A percentile compares a stretch with the other conserved stretches of the same genome.
Evolutionary conservation across 2,113 vertebrate species (phyloP).

Genomic region (Lycocorax pyrrhopterus): DNA sequence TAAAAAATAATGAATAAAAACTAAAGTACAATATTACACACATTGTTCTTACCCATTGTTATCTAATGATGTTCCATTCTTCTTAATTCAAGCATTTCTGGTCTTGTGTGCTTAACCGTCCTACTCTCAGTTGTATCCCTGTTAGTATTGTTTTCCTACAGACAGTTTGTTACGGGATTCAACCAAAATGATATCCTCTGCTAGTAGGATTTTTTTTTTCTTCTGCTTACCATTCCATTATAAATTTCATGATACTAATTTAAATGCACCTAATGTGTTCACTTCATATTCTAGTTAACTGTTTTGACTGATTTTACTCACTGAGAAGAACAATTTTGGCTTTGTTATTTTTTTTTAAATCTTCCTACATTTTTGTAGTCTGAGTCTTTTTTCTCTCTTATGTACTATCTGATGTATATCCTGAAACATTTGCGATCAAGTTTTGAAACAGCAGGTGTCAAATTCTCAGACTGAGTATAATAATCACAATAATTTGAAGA

Average conservation of each 20-base stretch:
- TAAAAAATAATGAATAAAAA: constrained; percentile 12
- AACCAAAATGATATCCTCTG: not conserved
- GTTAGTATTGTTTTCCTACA: not conserved
- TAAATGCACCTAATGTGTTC: not conserved
- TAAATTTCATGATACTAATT: not conserved
- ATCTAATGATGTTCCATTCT: not conserved
- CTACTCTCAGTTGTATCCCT: not conserved
- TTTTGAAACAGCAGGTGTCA: constrained; percentile 55
- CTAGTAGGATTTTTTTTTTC: not conserved
- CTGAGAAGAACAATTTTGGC: not conserved
- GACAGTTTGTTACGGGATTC: not conserved
- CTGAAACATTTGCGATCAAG: constrained; percentile 36
- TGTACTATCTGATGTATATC: constrained; percentile 18
- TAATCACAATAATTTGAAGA: constrained; percentile 53
- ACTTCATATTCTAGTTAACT: not conserved
- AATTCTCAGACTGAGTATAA: constrained; percentile 37
- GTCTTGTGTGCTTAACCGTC: not conserved
- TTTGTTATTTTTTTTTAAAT: not conserved
- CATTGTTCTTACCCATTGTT: constrained; percentile 17
- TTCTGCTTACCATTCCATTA: not conserved
- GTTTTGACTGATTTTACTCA: constrained; percentile 16
- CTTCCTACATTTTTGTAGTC: not conserved
- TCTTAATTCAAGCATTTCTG: not conserved
- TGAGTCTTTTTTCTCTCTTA: not conserved
- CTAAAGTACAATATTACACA: not conserved